phyloP scores from a whole-genome alignment of 2,888 invertebrate species.

The Leptinotarsa tumamoca region DNA sequence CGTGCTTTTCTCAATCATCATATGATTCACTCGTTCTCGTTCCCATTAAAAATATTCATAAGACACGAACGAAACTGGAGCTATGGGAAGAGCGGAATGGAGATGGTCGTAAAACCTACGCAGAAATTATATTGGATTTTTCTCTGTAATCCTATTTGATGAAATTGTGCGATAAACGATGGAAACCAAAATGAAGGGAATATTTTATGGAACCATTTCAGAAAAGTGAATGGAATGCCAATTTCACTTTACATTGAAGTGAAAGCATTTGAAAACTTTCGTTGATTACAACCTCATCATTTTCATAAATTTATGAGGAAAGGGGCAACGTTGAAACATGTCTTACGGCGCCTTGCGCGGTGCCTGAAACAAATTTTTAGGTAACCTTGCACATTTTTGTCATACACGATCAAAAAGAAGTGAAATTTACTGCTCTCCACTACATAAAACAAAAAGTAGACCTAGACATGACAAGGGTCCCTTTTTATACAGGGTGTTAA shows the following conservation, averaged over 20 bases:
- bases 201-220: background rate
- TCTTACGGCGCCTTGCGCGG: too few species aligned
- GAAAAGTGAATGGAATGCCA: background rate
- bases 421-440: too few species aligned
- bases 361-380: too few species aligned
- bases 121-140: conserved; percentile 23
- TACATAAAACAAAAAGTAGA: too few species aligned
- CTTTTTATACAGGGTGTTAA: too few species aligned
- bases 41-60: conserved; percentile 1
- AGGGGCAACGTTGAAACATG: too few species aligned
- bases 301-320: too few species aligned
- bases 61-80: conserved; percentile 3
- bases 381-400: too few species aligned
- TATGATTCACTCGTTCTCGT: background rate
- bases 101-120: background rate
- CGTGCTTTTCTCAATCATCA: background rate
- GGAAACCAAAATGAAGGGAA: conserved; percentile 3
- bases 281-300: too few species aligned
- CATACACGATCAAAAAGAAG: too few species aligned
- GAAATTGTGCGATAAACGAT: background rate
- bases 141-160: conserved; percentile 10
- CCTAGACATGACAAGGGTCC: too few species aligned
- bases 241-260: background rate
- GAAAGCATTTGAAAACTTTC: too few species aligned
- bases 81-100: background rate